phyloP scores from a whole-genome alignment of 2,113 vertebrate species.

The Chloropsis hardwickii region DNA sequence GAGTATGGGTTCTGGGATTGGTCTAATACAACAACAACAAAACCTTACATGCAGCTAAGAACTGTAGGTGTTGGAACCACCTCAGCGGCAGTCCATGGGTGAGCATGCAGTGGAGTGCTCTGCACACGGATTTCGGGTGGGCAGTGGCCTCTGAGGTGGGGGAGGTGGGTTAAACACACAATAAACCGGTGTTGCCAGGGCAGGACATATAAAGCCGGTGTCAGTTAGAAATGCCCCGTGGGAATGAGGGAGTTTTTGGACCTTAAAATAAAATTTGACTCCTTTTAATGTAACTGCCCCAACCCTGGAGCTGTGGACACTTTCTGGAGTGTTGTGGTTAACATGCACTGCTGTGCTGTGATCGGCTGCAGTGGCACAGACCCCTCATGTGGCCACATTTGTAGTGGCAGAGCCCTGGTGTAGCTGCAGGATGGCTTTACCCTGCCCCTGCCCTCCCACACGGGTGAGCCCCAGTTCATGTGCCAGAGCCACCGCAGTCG shows the following conservation, averaged over 20 bases:
- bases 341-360: neutral
- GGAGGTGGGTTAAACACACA: neutral
- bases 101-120: neutral
- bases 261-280: neutral
- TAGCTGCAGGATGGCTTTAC: neutral
- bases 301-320: neutral
- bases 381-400: neutral
- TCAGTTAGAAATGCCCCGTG: neutral
- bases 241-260: neutral
- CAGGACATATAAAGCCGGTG: neutral
- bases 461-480: accelerated
- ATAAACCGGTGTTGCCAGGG: neutral
- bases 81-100: accelerated
- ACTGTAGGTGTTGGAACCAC: neutral
- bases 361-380: neutral
- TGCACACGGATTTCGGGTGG: accelerated
- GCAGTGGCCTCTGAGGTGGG: accelerated
- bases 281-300: neutral
- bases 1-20: neutral
- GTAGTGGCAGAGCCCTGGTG: neutral
- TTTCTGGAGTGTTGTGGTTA: neutral
- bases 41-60: neutral
- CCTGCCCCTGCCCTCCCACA: neutral
- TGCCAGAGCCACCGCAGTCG: neutral
- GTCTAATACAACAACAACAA: neutral